phyloP scores from a whole-genome alignment of 2,888 invertebrate genomes.

The Bugula neritina region DNA sequence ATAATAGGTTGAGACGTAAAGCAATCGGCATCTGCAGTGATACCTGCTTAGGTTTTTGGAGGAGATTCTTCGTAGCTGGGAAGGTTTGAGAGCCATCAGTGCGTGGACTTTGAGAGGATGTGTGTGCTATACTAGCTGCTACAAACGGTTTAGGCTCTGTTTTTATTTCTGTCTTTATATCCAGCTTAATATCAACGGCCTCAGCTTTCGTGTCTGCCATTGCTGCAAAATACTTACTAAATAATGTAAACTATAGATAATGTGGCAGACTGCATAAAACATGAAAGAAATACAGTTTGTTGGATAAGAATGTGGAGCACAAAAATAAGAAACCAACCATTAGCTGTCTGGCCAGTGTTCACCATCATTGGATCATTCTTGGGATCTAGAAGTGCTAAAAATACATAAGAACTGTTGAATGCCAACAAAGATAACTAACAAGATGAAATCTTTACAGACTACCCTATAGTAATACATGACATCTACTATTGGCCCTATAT shows the following conservation, averaged over 20 bases:
- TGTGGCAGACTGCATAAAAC: background rate
- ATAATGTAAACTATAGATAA: background rate
- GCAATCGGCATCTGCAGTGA: too few species aligned
- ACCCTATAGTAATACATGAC: too few species aligned
- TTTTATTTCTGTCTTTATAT: background rate
- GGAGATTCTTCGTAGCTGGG: slow-evolving; percentile 4
- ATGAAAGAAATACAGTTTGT: background rate
- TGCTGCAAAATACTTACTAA: background rate
- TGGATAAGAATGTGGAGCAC: background rate
- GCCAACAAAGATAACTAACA: too few species aligned
- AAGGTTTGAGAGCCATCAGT: background rate
- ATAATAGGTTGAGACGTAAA: too few species aligned
- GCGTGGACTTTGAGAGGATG: background rate
- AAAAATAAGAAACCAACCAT: background rate
- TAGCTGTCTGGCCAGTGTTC: background rate
- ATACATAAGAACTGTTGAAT: too few species aligned
- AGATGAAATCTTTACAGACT: too few species aligned
- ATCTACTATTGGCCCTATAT: too few species aligned
- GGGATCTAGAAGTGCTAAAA: background rate
- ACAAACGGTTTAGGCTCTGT: background rate
- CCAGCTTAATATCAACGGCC: background rate
- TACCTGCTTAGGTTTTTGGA: background rate
- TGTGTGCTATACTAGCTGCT: background rate
- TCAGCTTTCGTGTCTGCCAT: background rate
- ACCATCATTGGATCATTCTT: background rate